Conservation (phyloP, 2,113 vertebrate genomes). For the Strix aluco region DNA sequence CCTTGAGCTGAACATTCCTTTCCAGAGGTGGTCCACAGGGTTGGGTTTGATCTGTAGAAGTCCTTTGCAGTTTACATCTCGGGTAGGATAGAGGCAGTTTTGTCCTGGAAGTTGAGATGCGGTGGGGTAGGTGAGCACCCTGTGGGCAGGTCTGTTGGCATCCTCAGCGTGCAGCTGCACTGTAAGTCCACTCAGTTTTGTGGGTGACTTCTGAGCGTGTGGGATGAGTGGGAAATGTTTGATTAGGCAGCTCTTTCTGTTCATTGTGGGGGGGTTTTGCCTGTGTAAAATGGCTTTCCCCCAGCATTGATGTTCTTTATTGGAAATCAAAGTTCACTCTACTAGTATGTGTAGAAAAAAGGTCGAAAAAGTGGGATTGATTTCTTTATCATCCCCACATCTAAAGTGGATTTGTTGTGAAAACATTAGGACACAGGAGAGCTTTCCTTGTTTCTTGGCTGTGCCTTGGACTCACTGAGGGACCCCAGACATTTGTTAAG, state of each 20-base stretch:
- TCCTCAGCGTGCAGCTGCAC: accelerated
- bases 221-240: background rate
- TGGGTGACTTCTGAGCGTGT: accelerated
- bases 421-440: background rate
- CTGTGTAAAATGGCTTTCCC: background rate
- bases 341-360: background rate
- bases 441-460: background rate
- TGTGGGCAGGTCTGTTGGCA: background rate
- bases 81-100: background rate
- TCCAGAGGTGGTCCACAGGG: background rate
- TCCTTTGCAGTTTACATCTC: background rate
- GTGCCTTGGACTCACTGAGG: background rate
- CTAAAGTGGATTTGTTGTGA: background rate
- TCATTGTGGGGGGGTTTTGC: accelerated
- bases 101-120: background rate
- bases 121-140: background rate
- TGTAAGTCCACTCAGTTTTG: background rate
- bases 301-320: background rate
- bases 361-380: background rate
- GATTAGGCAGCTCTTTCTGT: background rate
- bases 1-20: background rate
- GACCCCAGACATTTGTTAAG: background rate
- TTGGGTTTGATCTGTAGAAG: background rate
- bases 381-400: background rate
- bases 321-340: background rate